Evolutionary conservation across 2,113 vertebrate species (phyloP), one percentile per base, ranked within the genome.

Genomic region (Pseudorectes ferrugineus): DNA sequence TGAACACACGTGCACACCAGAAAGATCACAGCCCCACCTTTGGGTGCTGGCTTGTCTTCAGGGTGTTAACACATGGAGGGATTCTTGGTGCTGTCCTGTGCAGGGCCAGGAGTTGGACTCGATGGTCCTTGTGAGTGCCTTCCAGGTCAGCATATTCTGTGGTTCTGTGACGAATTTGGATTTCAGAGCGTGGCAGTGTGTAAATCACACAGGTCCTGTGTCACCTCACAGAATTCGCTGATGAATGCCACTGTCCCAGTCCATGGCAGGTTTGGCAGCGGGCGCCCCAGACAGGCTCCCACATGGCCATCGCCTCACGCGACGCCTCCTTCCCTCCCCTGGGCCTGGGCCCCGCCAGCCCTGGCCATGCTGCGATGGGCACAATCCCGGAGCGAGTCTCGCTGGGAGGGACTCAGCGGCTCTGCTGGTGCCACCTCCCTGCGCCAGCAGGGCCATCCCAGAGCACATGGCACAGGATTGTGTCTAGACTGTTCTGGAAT

Each of bases 1-100:
- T 5, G 51, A 3, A 1, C 12, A 23, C 12, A 1, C 0, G 0
- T 0, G 15, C 28, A 12, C 23, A 43, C 9, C 35, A 65, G 22
- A 15, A 36, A 19, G 6, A 28, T 11, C 58, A 33, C 75, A 58
- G 59, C 20, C 49, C 51, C 0, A 0, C 26, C 67, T 43, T 12
- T 48, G 58, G 31, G 22, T 6, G 28, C 40, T 38, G 63, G 14
- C 46, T 12, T 13, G 11, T 16, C 51, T 38, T 17, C 40, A 40
- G 48, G 19, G 15, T 12, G 26, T 42, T 7, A 23, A 15, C 20
- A 75, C 71, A 10, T 1, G 10, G 29, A 48, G 8, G 35, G 42
- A 57, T 57, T 35, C 51, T 29, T 31, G 43, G 10, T 33, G 46
- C 45, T 59, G 3, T 42, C 25, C 25, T 29, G 45, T 24, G 42